phyloP scores from a whole-genome alignment of 1,140 invertebrate genomes.

The Zaprionus tsacasi region DNA sequence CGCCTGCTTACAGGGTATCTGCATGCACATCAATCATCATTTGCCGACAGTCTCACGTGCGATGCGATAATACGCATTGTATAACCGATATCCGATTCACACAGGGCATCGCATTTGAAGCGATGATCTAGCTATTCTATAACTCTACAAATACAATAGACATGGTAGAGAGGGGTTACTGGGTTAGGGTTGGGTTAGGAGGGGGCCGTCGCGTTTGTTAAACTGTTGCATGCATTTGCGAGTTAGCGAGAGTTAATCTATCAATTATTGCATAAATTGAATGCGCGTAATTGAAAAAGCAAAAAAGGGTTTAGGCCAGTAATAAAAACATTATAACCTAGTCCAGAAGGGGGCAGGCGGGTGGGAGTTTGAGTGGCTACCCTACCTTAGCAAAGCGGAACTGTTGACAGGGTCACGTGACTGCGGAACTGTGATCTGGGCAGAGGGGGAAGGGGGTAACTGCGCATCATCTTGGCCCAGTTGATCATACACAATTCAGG shows the following conservation, averaged over 20 bases:
- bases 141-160: not conserved
- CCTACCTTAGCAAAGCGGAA: slow-evolving; percentile 42
- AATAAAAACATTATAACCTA: slow-evolving; percentile 32
- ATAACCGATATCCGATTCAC: slow-evolving; percentile 3
- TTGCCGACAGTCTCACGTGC: not conserved
- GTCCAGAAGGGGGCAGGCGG: too few relatives aligned
- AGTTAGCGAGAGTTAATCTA: slow-evolving; percentile 23
- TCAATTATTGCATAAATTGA: slow-evolving; percentile 41
- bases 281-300: slow-evolving; percentile 33
- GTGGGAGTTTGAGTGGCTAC: too few relatives aligned
- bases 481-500: not conserved
- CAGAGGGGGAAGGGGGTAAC: too few relatives aligned
- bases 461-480: slow-evolving; percentile 10
- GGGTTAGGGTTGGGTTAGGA: not conserved
- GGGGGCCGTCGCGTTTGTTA: slow-evolving; percentile 6
- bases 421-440: not conserved
- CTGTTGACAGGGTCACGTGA: slow-evolving; percentile 57
- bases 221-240: slow-evolving; percentile 36
- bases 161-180: not conserved
- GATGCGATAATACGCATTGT: slow-evolving; percentile 12
- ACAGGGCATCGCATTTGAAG: not conserved
- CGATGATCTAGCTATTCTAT: slow-evolving; percentile 1
- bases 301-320: slow-evolving; percentile 35
- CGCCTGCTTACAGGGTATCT: slow-evolving; percentile 1
- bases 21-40: not conserved